Conservation (phyloP, 2,113 vertebrate genomes). For the Platysteira castanea region DNA sequence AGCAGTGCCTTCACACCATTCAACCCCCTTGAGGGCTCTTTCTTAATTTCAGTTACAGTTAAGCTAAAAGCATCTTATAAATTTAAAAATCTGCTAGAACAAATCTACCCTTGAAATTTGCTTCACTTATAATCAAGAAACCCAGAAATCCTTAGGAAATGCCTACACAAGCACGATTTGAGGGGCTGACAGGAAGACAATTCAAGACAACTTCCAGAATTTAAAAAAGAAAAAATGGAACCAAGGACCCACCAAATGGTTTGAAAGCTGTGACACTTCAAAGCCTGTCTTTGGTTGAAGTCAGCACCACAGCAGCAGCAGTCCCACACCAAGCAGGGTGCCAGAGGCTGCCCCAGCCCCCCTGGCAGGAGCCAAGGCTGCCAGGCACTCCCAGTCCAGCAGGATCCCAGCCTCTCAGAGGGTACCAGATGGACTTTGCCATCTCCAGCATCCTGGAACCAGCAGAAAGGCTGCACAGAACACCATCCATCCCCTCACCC, state of each 20-base stretch:
- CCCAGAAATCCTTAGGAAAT: background rate
- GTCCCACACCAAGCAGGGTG: background rate
- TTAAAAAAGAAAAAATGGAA: no score
- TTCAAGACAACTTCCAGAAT: background rate
- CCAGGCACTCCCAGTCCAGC: background rate
- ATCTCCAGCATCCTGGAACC: no score
- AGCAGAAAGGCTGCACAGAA: background rate
- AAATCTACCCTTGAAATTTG: background rate
- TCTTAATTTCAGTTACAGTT: background rate
- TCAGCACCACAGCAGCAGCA: background rate
- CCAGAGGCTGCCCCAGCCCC: background rate
- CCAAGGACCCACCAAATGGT: fast-evolving
- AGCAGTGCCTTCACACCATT: background rate
- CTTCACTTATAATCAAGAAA: background rate
- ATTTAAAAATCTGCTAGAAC: background rate
- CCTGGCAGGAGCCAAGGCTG: fast-evolving
- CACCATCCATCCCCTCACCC: no score
- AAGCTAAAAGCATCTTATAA: background rate
- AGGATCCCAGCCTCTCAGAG: no score
- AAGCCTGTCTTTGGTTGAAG: no score
- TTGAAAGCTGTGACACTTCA: background rate
- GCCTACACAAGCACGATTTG: background rate
- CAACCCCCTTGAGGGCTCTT: background rate
- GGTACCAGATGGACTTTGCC: background rate
- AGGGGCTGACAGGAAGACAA: background rate